Evolutionary conservation across 2,797 vertebrate species (phyloP).

Genomic region (Eulemur mongoz): DNA sequence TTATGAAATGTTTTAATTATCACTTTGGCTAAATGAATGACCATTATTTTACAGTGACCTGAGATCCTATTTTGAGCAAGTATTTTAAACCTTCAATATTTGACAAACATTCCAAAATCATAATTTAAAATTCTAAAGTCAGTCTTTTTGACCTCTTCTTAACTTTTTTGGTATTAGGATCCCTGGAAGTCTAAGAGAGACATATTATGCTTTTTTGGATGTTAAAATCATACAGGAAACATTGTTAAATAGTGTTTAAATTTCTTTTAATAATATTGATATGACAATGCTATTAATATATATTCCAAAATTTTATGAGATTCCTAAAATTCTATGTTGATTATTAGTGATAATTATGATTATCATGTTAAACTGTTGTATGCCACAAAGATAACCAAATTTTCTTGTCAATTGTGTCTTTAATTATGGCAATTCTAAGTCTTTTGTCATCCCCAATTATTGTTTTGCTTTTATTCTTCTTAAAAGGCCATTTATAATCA

Average conservation of each 20-base stretch:
- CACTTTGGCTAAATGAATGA: neutral
- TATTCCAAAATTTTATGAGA: neutral
- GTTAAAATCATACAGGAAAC: neutral
- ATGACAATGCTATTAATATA: neutral
- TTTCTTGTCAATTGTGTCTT: neutral
- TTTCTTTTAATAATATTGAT: neutral
- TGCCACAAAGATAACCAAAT: neutral
- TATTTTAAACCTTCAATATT: neutral
- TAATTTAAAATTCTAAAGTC: neutral
- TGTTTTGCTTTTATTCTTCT: neutral
- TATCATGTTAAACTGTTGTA: neutral
- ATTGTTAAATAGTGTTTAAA: neutral
- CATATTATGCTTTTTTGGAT: neutral
- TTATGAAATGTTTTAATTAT: neutral
- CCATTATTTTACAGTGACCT: neutral
- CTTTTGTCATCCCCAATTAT: neutral
- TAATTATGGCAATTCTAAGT: neutral
- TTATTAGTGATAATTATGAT: neutral
- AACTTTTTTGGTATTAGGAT: neutral
- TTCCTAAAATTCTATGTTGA: neutral
- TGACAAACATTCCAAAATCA: neutral
- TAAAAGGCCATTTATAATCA: neutral
- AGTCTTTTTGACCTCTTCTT: neutral
- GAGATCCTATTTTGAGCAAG: neutral
- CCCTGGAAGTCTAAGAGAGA: neutral